A percentile compares a stretch with the other conserved stretches of the same genome.
Conservation (phyloP, 1,140 invertebrate genomes). For the Drosophila navojoa region DNA sequence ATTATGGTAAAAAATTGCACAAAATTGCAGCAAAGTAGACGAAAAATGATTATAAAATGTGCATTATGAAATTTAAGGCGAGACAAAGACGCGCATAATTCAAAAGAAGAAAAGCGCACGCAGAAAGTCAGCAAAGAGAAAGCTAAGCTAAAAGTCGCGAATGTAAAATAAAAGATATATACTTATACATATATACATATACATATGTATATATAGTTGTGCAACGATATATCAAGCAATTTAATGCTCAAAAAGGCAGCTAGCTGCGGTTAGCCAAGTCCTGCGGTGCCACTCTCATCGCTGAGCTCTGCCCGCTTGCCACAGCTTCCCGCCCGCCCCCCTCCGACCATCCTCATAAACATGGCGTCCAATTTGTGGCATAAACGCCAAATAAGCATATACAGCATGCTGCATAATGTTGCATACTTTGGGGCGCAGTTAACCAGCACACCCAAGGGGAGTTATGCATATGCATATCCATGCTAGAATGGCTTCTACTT, state of each 20-base stretch:
- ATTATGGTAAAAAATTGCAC: slow-evolving; percentile 76
- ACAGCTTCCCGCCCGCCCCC: not conserved
- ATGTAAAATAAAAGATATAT: slow-evolving; percentile 32
- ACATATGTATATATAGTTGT: slow-evolving; percentile 1
- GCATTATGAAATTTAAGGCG: slow-evolving; percentile 80
- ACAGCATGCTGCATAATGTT: slow-evolving; percentile 40
- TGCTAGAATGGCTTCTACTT: slow-evolving; percentile 33
- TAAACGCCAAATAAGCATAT: slow-evolving; percentile 74
- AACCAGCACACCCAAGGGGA: slow-evolving; percentile 30
- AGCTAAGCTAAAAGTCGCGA: slow-evolving; percentile 53
- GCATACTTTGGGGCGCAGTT: slow-evolving; percentile 55
- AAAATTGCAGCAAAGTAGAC: slow-evolving; percentile 80
- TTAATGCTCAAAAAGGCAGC: slow-evolving; percentile 76
- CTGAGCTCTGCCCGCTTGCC: not conserved
- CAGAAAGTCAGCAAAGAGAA: slow-evolving; percentile 20
- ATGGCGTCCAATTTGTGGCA: slow-evolving; percentile 67
- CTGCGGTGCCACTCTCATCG: slow-evolving; percentile 8
- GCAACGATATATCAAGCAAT: slow-evolving; percentile 76
- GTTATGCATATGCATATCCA: slow-evolving; percentile 34
- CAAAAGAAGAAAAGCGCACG: slow-evolving; percentile 30
- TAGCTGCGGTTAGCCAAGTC: slow-evolving; percentile 52
- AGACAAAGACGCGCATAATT: slow-evolving; percentile 79
- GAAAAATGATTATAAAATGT: slow-evolving; percentile 82
- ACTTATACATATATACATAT: slow-evolving; percentile 14
- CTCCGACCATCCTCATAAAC: slow-evolving; percentile 49